A percentile compares a stretch with the other conserved stretches of the same genome.
These are phyloP conservation scores for Orestias chungarensis DNA, from an alignment of 2,797 vertebrate species.

Conservation along the genomic window DNA sequence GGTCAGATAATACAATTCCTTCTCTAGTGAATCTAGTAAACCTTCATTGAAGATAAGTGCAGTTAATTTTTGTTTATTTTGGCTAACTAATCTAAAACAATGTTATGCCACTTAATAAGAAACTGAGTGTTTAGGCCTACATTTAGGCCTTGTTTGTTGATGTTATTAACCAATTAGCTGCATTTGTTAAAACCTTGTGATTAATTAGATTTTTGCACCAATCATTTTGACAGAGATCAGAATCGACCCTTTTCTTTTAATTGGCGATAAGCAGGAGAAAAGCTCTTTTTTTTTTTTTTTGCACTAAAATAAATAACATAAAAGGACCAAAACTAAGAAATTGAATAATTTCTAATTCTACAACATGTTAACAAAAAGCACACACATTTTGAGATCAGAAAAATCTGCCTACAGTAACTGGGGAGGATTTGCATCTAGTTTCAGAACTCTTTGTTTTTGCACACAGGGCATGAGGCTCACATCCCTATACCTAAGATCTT, in stretches of 20 bases:
- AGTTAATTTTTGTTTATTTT: not conserved
- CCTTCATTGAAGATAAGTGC: no score
- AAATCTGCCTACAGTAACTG: not conserved
- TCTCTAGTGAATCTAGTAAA: no score
- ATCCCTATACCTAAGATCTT: not conserved
- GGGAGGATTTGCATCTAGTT: not conserved
- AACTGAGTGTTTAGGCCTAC: not conserved
- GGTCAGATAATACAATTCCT: not conserved
- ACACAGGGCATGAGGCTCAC: not conserved
- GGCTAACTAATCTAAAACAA: not conserved
- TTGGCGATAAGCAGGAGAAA: not conserved
- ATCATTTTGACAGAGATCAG: not conserved
- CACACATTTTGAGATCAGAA: not conserved
- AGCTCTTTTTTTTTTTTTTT: no score
- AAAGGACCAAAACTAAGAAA: not conserved
- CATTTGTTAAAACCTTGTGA: not conserved
- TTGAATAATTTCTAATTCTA: not conserved
- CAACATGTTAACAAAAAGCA: no score
- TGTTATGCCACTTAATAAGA: not conserved
- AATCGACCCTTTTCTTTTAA: not conserved
- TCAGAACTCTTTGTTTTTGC: not conserved
- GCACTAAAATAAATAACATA: no score
- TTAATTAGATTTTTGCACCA: not conserved
- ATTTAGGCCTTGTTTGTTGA: not conserved
- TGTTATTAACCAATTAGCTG: not conserved